These are phyloP conservation scores for Glossophaga mutica DNA, from an alignment of 2,797 vertebrate genomes.

Conservation along the genomic window DNA sequence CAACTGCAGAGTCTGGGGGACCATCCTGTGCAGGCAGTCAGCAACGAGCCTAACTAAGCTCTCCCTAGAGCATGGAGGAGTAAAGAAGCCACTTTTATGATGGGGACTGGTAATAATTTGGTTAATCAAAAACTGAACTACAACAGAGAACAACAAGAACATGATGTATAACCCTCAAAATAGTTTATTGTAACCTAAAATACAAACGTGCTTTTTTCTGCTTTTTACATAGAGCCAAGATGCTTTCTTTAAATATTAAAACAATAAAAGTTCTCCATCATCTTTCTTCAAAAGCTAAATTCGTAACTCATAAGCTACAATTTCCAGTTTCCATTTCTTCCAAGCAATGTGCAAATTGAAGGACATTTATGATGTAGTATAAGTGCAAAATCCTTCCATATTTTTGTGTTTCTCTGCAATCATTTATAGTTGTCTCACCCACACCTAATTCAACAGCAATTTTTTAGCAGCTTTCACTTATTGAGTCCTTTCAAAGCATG, in stretches of 20 bases:
- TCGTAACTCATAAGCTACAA: neutral
- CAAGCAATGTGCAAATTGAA: slow-evolving; percentile 23
- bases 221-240: neutral
- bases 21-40: neutral
- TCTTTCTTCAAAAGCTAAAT: slow-evolving; percentile 33
- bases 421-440: neutral
- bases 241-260: neutral
- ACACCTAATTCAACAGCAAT: neutral
- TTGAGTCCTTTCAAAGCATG: slow-evolving; percentile 28
- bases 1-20: neutral
- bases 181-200: neutral
- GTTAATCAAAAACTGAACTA: neutral
- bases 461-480: slow-evolving; percentile 41
- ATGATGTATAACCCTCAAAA: neutral
- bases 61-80: neutral
- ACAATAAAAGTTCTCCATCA: neutral
- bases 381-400: neutral
- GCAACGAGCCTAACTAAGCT: neutral
- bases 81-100: neutral
- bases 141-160: neutral
- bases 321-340: neutral
- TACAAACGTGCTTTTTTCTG: neutral
- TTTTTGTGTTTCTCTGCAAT: slow-evolving; percentile 6
- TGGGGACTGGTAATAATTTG: neutral
- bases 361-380: neutral